A percentile compares a stretch with the other conserved stretches of the same genome.
Conservation (phyloP, 2,888 invertebrate species). For the Baronia brevicornis region DNA sequence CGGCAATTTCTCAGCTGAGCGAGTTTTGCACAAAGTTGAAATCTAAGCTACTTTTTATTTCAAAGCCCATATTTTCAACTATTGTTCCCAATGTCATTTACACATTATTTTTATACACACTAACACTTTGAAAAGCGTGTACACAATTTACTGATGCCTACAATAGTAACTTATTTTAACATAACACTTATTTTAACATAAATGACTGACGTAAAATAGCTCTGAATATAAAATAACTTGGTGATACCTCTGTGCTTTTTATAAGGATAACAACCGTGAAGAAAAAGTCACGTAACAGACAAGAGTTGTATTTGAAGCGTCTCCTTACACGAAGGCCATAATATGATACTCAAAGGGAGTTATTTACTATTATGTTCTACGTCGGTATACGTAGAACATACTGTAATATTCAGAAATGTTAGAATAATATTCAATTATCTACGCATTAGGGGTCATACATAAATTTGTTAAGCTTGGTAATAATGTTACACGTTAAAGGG, state of each 20-base stretch:
- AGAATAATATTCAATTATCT: no score
- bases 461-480: no score
- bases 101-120: no score
- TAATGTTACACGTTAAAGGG: no score
- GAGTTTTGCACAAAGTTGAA: constrained; percentile 1
- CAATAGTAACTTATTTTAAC: not conserved
- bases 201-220: not conserved
- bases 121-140: no score
- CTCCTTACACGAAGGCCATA: constrained; percentile 1
- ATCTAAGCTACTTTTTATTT: constrained; percentile 2
- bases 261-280: constrained; percentile 6
- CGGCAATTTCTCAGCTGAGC: constrained; percentile 9
- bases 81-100: not conserved
- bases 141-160: not conserved
- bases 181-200: not conserved
- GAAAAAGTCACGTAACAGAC: constrained; percentile 11
- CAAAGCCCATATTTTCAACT: no score
- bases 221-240: constrained; percentile 3
- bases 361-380: not conserved
- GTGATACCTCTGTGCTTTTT: constrained; percentile 2
- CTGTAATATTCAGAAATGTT: no score
- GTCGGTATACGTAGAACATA: no score
- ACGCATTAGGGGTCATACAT: no score
- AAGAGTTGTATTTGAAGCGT: not conserved
- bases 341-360: constrained; percentile 2